Evolutionary conservation across 1,140 invertebrate genomes (phyloP).

Genomic region (Drosophila serrata): DNA sequence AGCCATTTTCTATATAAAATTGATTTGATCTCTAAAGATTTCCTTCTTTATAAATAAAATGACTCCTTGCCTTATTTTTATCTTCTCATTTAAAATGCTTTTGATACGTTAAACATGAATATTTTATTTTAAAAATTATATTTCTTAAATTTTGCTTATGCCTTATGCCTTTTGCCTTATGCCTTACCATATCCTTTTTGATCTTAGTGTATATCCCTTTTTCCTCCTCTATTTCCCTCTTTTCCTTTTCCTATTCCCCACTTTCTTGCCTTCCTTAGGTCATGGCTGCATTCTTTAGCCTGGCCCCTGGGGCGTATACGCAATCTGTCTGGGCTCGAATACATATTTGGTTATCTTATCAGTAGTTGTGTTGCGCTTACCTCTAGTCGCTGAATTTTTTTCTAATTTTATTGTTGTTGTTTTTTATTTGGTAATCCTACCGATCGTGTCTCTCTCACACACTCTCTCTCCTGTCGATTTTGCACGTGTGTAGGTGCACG

Average conservation of each 20-base stretch:
- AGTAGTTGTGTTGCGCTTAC: constrained; percentile 23
- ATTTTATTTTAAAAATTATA: neutral
- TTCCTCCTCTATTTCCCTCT: neutral
- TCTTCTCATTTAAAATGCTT: neutral
- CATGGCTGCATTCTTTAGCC: constrained; percentile 15
- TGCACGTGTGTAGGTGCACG: neutral
- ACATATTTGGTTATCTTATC: constrained; percentile 40
- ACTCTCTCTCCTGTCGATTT: constrained; percentile 3
- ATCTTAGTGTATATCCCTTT: neutral
- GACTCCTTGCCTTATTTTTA: no score
- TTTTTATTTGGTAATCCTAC: constrained; percentile 31
- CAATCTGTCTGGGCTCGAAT: constrained; percentile 23
- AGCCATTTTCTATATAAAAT: neutral
- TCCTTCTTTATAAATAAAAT: neutral
- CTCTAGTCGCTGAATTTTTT: constrained; percentile 14
- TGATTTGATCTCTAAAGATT: no score
- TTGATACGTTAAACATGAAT: neutral
- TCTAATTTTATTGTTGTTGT: neutral
- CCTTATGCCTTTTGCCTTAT: no score
- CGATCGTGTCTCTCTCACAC: constrained; percentile 28
- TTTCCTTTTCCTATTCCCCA: neutral
- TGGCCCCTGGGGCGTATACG: constrained; percentile 30
- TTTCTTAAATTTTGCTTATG: neutral
- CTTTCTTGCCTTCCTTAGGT: constrained; percentile 4
- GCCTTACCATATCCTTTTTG: neutral